Base-by-base conservation (phyloP, 2,888 invertebrate genomes). In the Ennomos erosarius region DNA sequence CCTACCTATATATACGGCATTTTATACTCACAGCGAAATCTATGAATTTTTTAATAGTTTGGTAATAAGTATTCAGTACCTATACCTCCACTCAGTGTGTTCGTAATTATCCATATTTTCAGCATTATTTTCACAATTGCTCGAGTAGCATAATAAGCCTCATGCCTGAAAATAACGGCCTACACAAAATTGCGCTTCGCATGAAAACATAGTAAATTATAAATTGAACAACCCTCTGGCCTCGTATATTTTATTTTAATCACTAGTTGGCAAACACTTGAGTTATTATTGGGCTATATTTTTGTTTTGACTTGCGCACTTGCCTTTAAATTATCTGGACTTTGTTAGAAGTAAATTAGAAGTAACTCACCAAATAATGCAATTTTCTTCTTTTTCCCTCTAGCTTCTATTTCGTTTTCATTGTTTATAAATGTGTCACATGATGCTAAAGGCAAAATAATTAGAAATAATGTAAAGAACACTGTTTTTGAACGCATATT, bases 301-400 rank as follows among this genome's bases (percentile, higher is more conserved):
- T 55, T 52, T 37, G 37, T 33, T 8, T 34, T 35, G 40, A 55
- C 37, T 36, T 43, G 43, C 26, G 36, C 44, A 16, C 16, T 16
- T 26, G 26, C 26, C 6, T 4, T 26, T 6, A 26, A 26, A 26
- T 26, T 5, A 26, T 26, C 26, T 26, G 26, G 26, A 26, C 26
- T 26, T 26, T 26, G 26, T 26, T 26, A 26, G 26, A 26, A 26
- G 26, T 26, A 43, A 34, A n/a, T 6, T 9, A 47, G 39, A 35
- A 38, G 26, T 12, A 62, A 82, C 89, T 89, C 71, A 90, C 90
- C 81, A 52, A 82, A 81, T 9, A 88, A 61, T 26, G 83, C 88
- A 39, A 87, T 84, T 74, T 90, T 88, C 72, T 90, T 89, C 72
- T 88, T 89, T 69, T 90, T 90, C 13, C 88, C 89, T 72, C 89